Evolutionary conservation across 92 coral and sea anemone species (phyloP), one percentile per base, ranked within the genome.

Genomic region (Plumapathes pennacea): DNA sequence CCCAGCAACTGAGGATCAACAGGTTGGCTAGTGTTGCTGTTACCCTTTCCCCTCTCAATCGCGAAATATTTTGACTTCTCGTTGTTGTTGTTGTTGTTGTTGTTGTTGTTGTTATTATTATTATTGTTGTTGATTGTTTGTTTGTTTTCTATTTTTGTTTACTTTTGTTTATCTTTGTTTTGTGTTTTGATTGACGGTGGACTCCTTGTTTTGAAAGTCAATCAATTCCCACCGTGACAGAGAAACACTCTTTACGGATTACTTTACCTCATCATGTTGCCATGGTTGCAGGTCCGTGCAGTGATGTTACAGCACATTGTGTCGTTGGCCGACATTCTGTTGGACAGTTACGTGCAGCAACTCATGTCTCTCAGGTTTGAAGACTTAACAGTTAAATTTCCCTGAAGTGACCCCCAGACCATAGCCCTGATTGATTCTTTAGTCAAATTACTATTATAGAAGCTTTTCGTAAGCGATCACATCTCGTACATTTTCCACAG

Each of bases 331-430:
- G 97, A 90, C 64, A 76, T 90, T 22, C 32, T 88, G 28, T 38
- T 90, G 54, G 96, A 90, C 76, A 90, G 97, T 7, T 90, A 74
- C 24, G 82, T 83, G 10, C 56, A 80, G 14, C 97, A 90, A 46
- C 59, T 90, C 22, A 81, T 86, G 48, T 74, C 91, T 12, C 65
- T 90, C 27, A 67, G 72, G 97, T 90, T n/a, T n/a, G 71, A 53
- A 78, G 5, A 2, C 14, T 47, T 8, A 47, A 5, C 25, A 23
- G 17, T 1, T 47, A 5, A 17, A 15, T 47, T 62, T 12, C 2
- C 15, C 36, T 38, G 8, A 20, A 38, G n/a, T n/a, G n/a, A n/a
- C n/a, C n/a, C n/a, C n/a, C n/a, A n/a, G n/a, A n/a, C n/a, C n/a
- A n/a, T n/a, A n/a, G n/a, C n/a, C n/a, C n/a, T n/a, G n/a, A n/a